Evolutionary conservation across 1,140 invertebrate genomes (phyloP).

Genomic region (Wiebesia pumilae): DNA sequence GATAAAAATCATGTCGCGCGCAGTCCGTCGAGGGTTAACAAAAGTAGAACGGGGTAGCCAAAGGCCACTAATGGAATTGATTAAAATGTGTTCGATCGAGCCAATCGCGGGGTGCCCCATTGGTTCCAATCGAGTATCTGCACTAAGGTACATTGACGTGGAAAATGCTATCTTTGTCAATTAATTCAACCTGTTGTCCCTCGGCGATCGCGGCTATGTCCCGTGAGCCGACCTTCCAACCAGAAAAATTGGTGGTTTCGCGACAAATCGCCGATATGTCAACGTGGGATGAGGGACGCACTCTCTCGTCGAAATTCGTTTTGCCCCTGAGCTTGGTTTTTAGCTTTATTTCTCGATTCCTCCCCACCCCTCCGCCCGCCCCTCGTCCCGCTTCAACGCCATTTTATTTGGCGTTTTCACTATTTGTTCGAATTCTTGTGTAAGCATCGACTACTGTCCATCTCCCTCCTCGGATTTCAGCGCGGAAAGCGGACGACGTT

Average conservation of each 20-base stretch:
- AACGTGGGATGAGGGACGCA: not conserved
- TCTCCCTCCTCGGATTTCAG: not conserved
- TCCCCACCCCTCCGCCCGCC: not conserved
- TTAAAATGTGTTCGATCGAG: conserved; percentile 75
- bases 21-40: conserved; percentile 32
- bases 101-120: conserved; percentile 60
- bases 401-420: not conserved
- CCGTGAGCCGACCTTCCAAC: conserved; percentile 31
- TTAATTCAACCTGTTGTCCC: conserved; percentile 73
- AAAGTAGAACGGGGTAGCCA: conserved; percentile 50
- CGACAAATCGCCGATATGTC: conserved; percentile 33
- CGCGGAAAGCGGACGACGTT: not conserved
- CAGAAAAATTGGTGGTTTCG: conserved; percentile 63
- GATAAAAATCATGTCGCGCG: conserved; percentile 41
- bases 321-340: not conserved
- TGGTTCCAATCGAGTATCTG: conserved; percentile 68
- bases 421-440: not conserved
- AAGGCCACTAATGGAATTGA: conserved; percentile 74
- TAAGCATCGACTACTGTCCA: not conserved
- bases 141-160: conserved; percentile 69
- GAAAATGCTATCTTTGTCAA: conserved; percentile 74
- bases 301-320: conserved; percentile 24
- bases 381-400: too few relatives aligned
- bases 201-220: not conserved
- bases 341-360: not conserved